phyloP scores from a whole-genome alignment of 64 coral and sea anemone genomes.

The Montipora cactus region DNA sequence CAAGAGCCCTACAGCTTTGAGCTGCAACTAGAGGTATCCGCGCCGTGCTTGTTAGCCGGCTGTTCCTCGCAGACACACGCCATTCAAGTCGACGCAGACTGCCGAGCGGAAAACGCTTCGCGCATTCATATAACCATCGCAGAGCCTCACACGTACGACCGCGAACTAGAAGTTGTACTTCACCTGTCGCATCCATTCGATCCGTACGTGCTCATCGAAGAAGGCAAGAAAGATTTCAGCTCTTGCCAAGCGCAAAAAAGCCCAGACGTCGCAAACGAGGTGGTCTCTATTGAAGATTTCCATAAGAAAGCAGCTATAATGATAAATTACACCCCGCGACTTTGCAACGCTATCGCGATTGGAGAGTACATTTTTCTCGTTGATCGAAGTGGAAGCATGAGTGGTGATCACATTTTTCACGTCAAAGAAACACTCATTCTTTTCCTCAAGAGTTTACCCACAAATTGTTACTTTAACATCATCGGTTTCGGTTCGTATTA shows the following conservation, averaged over 20 bases:
- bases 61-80: constrained; percentile 88
- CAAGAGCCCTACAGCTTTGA: constrained; percentile 82
- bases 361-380: constrained; percentile 94
- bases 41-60: constrained; percentile 90
- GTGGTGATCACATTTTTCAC: constrained; percentile 89
- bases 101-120: constrained; percentile 80
- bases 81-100: constrained; percentile 97
- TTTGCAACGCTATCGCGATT: constrained; percentile 34
- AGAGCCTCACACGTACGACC: constrained; percentile 83
- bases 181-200: constrained; percentile 90
- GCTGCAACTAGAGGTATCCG: constrained; percentile 73
- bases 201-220: constrained; percentile 90
- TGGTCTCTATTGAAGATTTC: constrained; percentile 78
- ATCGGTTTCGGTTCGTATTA: constrained; percentile 95
- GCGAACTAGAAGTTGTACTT: constrained; percentile 83
- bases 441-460: constrained; percentile 92
- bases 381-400: constrained; percentile 99
- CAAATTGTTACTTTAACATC: constrained; percentile 88
- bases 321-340: constrained; percentile 80
- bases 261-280: neutral
- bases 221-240: constrained; percentile 71
- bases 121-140: constrained; percentile 88
- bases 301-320: constrained; percentile 76
- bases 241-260: neutral
- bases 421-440: constrained; percentile 89